These are phyloP conservation scores for Drosophila nr. fundita DNA, from an alignment of 2,888 invertebrate genomes.

Conservation along the genomic window DNA sequence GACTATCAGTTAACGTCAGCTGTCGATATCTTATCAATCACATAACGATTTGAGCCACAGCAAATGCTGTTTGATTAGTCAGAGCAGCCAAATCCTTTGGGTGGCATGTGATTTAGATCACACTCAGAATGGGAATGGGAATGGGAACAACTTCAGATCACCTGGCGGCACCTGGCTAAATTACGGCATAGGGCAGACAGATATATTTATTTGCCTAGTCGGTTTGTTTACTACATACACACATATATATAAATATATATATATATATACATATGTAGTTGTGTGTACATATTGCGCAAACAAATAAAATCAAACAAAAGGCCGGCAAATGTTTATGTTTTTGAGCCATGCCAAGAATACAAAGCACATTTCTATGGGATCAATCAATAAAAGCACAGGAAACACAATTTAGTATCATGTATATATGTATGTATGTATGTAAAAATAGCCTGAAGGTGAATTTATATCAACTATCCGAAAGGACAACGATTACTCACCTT, in stretches of 20 bases:
- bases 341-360: conserved; percentile 58
- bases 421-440: conserved; percentile 10
- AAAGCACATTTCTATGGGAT: conserved; percentile 52
- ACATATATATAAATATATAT: conserved; percentile 7
- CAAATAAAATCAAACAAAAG: conserved; percentile 64
- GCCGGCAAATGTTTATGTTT: conserved; percentile 62
- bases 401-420: conserved; percentile 52
- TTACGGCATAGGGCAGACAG: conserved; percentile 51
- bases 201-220: conserved; percentile 56
- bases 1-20: conserved; percentile 49
- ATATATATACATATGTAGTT: conserved; percentile 2
- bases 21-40: conserved; percentile 67
- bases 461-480: conserved; percentile 17
- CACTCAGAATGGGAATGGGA: conserved; percentile 15
- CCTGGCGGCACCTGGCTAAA: conserved; percentile 38
- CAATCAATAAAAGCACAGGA: conserved; percentile 73
- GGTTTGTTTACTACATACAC: conserved; percentile 8
- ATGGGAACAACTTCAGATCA: conserved; percentile 30
- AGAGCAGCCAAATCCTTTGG: conserved; percentile 35
- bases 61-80: conserved; percentile 63
- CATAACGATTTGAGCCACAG: conserved; percentile 24
- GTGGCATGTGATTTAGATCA: conserved; percentile 50
- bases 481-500: conserved; percentile 76
- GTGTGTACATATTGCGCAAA: conserved; percentile 45
- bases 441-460: conserved; percentile 43